phyloP scores from a whole-genome alignment of 2,888 invertebrate species.

The Drosophila borealis region DNA sequence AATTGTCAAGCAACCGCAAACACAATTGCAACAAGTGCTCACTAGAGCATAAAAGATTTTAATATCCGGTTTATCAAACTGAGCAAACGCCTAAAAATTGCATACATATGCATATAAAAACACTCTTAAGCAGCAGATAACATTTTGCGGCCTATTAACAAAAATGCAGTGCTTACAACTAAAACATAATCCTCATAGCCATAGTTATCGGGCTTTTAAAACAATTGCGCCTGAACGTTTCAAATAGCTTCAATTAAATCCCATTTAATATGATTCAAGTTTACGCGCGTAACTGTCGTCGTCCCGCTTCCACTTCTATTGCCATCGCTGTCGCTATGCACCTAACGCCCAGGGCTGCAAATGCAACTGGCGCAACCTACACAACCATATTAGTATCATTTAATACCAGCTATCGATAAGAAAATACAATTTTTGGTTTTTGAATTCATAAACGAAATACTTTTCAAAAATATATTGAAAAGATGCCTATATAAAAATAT shows the following conservation, averaged over 20 bases:
- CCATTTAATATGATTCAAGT: constrained; percentile 1
- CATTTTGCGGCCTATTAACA: neutral
- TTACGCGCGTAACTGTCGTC: constrained; percentile 24
- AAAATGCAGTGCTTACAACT: constrained; percentile 10
- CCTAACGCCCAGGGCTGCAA: neutral
- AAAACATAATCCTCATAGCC: neutral
- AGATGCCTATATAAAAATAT: too few relatives aligned
- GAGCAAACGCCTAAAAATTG: neutral
- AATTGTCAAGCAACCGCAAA: constrained; percentile 29
- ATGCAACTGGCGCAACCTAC: constrained; percentile 6
- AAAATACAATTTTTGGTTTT: neutral
- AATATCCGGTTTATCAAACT: constrained; percentile 39
- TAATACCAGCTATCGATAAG: neutral
- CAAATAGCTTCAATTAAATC: constrained; percentile 8
- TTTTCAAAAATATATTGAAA: too few relatives aligned
- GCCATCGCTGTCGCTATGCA: constrained; percentile 13
- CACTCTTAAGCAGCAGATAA: neutral
- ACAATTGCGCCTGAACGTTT: neutral
- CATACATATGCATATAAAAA: neutral
- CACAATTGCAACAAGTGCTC: constrained; percentile 2
- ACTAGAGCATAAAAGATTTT: neutral
- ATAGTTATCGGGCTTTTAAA: constrained; percentile 2
- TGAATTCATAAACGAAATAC: too few relatives aligned
- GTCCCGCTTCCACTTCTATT: neutral
- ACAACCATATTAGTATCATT: neutral